Base-by-base conservation (phyloP, 2,113 vertebrate genomes). In the Geococcyx californianus region DNA sequence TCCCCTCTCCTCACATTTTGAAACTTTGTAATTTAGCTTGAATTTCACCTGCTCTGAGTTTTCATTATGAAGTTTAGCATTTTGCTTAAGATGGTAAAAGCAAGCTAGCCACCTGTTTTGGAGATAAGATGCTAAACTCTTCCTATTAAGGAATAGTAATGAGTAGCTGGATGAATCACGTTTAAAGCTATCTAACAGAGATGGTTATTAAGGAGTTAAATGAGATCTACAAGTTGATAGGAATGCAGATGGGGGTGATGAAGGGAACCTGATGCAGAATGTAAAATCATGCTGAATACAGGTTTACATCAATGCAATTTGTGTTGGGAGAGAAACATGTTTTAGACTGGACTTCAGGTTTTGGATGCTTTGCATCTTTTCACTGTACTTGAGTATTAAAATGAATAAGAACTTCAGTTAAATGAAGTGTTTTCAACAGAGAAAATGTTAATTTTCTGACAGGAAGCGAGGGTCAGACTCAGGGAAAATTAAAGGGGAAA, bases 1-100 rank as follows among this genome's bases (percentile, higher is more conserved):
- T 5, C 11, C 55, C 6, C 8, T n/a, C 7, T 2, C 26, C 8
- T 4, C 6, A 14, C 3, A 1, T 33, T 75, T 63, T 66, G 60
- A 83, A 80, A 33, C 40, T 11, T 69, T 66, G 33, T 66, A 42
- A 33, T 84, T 56, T 55, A 72, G 36, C 33, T 81, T 84, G 38
- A 70, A 23, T 92, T 84, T 81, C 12, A 84, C 24, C 42, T 87
- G 36, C 66, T 81, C 20, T 49, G 28, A 24, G 17, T 47, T 58
- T 70, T 82, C 18, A 31, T 44, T 23, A 13, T 58, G 45, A 47
- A 59, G 28, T 42, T 54, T 15, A 60, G 28, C 11, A 45, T 87
- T 77, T 69, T 73, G 15, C 42, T 67, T 34, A 78, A 38, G 40
- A 58, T 49, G 12, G 6, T 84, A 66, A 55, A 72, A 83, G n/a